phyloP scores from a whole-genome alignment of 2,888 invertebrate genomes.

The Malachius bipustulatus region DNA sequence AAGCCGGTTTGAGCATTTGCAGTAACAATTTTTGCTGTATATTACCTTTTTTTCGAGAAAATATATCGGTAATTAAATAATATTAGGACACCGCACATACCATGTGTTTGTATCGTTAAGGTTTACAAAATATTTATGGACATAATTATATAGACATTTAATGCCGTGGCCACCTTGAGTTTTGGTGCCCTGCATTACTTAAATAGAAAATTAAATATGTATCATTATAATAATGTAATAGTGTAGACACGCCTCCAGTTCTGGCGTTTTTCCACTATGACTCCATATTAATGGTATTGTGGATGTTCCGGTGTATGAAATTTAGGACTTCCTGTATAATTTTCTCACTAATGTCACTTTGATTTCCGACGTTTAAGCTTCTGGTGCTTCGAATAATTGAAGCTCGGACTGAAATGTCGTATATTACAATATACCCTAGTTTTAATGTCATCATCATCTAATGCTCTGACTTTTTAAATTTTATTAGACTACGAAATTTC shows the following conservation, averaged over 20 bases:
- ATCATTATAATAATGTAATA: constrained; percentile 28
- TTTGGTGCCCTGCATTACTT: constrained; percentile 18
- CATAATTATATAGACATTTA: constrained; percentile 1
- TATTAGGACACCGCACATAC: too few species aligned
- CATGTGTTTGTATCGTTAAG: constrained; percentile 2
- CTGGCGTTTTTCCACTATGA: constrained; percentile 27
- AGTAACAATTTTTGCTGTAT: too few species aligned
- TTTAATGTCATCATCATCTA: too few species aligned
- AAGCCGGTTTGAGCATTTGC: too few species aligned
- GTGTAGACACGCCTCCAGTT: constrained; percentile 25
- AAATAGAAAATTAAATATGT: constrained; percentile 30
- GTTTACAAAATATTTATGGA: constrained; percentile 1
- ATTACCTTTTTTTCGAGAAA: too few species aligned
- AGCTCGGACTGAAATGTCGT: too few species aligned
- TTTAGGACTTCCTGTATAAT: constrained; percentile 27
- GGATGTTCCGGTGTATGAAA: constrained; percentile 24
- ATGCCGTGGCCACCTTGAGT: neutral
- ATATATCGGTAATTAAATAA: too few species aligned
- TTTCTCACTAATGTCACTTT: constrained; percentile 28
- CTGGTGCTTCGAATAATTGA: too few species aligned
- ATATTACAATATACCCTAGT: too few species aligned
- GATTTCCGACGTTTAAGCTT: constrained; percentile 17
- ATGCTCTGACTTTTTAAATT: too few species aligned
- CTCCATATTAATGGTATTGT: constrained; percentile 22
- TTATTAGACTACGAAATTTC: too few species aligned